phyloP scores from a whole-genome alignment of 2,797 vertebrate genomes.

The Melanotaenia trifasciata region DNA sequence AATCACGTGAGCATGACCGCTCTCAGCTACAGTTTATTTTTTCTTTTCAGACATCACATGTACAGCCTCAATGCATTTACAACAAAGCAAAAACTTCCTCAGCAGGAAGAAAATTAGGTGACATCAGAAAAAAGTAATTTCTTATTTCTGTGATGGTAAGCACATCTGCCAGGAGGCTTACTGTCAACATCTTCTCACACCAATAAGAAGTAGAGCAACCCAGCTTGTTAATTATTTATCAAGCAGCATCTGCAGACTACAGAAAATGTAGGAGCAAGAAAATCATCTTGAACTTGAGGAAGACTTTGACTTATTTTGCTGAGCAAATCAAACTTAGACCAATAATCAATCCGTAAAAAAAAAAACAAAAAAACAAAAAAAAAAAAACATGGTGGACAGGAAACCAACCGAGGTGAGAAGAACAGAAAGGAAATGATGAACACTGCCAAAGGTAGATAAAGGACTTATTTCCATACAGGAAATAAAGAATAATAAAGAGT shows the following conservation, averaged over 20 bases:
- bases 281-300: slow-evolving; percentile 35
- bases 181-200: slow-evolving; percentile 75
- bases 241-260: slow-evolving; percentile 50
- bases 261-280: slow-evolving; percentile 47
- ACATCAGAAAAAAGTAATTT: slow-evolving; percentile 64
- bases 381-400: slow-evolving; percentile 22
- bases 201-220: slow-evolving; percentile 68
- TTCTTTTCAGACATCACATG: neutral
- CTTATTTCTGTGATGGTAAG: slow-evolving; percentile 63
- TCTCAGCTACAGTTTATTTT: too few species aligned
- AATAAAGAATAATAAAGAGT: slow-evolving; percentile 4
- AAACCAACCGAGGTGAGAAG: slow-evolving; percentile 35
- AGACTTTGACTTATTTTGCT: slow-evolving; percentile 27
- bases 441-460: slow-evolving; percentile 17
- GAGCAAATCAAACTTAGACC: slow-evolving; percentile 47
- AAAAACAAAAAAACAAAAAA: neutral
- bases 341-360: slow-evolving; percentile 23
- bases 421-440: slow-evolving; percentile 30
- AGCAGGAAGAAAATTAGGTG: slow-evolving; percentile 51
- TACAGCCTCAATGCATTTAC: slow-evolving; percentile 19
- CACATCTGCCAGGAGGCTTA: slow-evolving; percentile 66
- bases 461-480: slow-evolving; percentile 17
- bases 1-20: too few species aligned
- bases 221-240: slow-evolving; percentile 77
- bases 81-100: slow-evolving; percentile 39